phyloP scores from a whole-genome alignment of 2,888 invertebrate species.

The Plebejus melissa region DNA sequence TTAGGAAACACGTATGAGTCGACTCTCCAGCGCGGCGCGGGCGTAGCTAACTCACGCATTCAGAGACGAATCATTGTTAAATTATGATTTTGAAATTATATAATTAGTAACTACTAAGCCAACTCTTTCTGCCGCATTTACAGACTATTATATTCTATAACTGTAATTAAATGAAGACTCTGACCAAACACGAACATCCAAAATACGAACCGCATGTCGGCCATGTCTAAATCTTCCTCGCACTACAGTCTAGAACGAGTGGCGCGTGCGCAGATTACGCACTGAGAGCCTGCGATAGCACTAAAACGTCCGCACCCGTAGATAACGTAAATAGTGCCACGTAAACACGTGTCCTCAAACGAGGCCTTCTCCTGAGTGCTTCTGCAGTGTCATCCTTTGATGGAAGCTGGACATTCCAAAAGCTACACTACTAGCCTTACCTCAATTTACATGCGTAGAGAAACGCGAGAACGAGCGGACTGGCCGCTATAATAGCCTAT shows the following conservation, averaged over 20 bases:
- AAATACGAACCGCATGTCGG: constrained; percentile 6
- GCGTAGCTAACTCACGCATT: too few relatives aligned
- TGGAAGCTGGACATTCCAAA: neutral
- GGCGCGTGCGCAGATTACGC: constrained; percentile 66
- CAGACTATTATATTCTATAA: too few relatives aligned
- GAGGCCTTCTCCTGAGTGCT: neutral
- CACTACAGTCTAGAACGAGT: neutral
- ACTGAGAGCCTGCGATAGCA: constrained; percentile 46
- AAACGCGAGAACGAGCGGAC: too few relatives aligned
- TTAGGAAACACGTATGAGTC: too few relatives aligned
- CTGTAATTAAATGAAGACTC: too few relatives aligned
- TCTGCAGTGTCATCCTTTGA: neutral
- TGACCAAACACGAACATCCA: too few relatives aligned
- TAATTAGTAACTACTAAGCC: too few relatives aligned
- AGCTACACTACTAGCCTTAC: neutral
- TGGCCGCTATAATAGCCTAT: too few relatives aligned
- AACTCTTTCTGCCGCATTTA: too few relatives aligned
- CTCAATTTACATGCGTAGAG: too few relatives aligned
- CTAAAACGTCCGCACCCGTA: constrained; percentile 54
- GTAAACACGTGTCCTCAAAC: neutral
- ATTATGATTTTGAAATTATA: too few relatives aligned
- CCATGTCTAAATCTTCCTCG: constrained; percentile 33
- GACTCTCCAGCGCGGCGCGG: too few relatives aligned
- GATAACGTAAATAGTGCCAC: constrained; percentile 35
- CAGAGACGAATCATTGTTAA: neutral